A percentile compares a stretch with the other conserved stretches of the same genome.
Conservation (phyloP, 2,797 vertebrate genomes). For the Aulostomus chinensis region DNA sequence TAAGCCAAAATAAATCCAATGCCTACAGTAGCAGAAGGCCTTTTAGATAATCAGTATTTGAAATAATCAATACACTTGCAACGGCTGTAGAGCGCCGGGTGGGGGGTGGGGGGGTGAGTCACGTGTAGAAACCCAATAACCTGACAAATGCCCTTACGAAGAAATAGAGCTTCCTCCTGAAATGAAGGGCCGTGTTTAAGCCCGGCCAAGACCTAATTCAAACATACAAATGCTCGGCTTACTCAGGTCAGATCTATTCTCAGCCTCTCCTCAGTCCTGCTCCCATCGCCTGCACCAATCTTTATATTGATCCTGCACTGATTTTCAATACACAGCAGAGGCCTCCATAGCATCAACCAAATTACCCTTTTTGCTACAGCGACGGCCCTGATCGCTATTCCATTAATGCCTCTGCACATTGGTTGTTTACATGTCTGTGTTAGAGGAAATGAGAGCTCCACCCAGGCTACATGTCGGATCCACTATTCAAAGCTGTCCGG, state of each 20-base stretch:
- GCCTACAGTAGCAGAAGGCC: conserved; percentile 85
- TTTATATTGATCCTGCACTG: conserved; percentile 61
- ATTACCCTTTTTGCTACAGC: conserved; percentile 51
- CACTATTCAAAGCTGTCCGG: conserved; percentile 57
- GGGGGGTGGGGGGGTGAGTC: conserved; percentile 31
- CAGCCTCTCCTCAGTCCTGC: conserved; percentile 54
- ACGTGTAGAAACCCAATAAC: conserved; percentile 69
- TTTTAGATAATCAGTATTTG: conserved; percentile 89
- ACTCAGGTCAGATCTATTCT: conserved; percentile 65
- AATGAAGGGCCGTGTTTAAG: conserved; percentile 83
- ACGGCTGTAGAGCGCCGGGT: conserved; percentile 66
- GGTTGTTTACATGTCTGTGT: conserved; percentile 45
- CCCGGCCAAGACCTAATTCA: conserved; percentile 44
- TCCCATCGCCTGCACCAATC: conserved; percentile 47
- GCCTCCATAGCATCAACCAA: conserved; percentile 48
- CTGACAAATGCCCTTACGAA: conserved; percentile 66
- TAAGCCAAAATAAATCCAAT: conserved; percentile 89
- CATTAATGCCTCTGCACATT: conserved; percentile 44
- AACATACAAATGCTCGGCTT: conserved; percentile 34
- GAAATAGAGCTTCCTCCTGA: conserved; percentile 74
- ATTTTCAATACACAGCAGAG: conserved; percentile 54
- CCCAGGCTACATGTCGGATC: conserved; percentile 57
- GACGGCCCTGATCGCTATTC: conserved; percentile 37
- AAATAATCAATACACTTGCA: conserved; percentile 85
- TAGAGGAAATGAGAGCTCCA: conserved; percentile 46